Evolutionary conservation across 2,797 vertebrate species (phyloP).

Genomic region (Cryptoblepharus egeriae): DNA sequence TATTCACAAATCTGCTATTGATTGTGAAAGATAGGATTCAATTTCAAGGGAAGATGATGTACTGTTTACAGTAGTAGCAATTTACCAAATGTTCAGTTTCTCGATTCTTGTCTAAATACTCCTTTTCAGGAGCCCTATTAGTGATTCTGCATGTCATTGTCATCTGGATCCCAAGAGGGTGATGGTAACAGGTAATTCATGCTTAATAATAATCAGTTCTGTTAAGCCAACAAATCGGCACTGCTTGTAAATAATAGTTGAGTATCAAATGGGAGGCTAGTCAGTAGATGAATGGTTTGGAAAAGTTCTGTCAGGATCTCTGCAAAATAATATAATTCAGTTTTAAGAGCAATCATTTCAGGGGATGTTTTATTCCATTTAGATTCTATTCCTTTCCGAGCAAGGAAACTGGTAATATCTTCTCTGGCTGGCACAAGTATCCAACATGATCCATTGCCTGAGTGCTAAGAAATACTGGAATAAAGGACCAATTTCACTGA

Average conservation of each 20-base stretch:
- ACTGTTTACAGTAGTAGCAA: constrained; percentile 39
- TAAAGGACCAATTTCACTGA: constrained; percentile 58
- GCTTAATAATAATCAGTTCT: constrained; percentile 58
- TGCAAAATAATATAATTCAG: constrained; percentile 59
- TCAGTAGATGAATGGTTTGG: constrained; percentile 62
- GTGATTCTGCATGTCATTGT: constrained; percentile 55
- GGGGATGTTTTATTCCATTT: constrained; percentile 38
- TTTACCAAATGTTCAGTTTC: constrained; percentile 64
- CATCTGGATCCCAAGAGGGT: constrained; percentile 46
- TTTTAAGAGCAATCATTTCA: constrained; percentile 67
- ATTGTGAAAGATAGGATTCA: constrained; percentile 34
- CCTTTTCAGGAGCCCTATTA: constrained; percentile 48
- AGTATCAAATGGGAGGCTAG: constrained; percentile 59
- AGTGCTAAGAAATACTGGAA: constrained; percentile 55
- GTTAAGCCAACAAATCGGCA: constrained; percentile 62
- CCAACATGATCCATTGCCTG: constrained; percentile 50
- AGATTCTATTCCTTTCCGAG: constrained; percentile 35
- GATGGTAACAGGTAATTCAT: constrained; percentile 34
- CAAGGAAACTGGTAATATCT: constrained; percentile 42
- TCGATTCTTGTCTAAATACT: constrained; percentile 63
- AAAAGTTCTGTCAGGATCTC: constrained; percentile 50
- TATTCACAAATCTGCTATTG: constrained; percentile 14
- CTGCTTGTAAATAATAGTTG: constrained; percentile 63
- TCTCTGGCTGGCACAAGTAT: constrained; percentile 45
- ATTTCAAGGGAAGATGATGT: constrained; percentile 46